Conservation (phyloP, 2,797 vertebrate species). For the Taenioides sp. region DNA sequence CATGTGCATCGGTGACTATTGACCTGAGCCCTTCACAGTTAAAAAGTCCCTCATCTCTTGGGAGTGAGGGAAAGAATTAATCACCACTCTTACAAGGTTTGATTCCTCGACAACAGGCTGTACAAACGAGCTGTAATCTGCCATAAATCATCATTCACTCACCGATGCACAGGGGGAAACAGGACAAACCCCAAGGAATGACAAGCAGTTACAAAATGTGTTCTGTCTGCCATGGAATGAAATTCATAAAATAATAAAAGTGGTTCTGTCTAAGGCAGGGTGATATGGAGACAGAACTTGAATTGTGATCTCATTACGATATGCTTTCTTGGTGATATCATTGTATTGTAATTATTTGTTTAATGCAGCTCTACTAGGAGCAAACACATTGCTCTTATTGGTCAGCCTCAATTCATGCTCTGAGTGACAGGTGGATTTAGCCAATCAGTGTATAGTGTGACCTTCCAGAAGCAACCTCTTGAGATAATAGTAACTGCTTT, state of each 20-base stretch:
- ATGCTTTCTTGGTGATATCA: no score
- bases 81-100: slow-evolving; percentile 40
- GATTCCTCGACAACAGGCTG: slow-evolving; percentile 6
- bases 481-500: no score
- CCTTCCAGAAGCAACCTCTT: no score
- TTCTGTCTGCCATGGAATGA: background rate
- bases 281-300: no score
- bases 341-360: no score
- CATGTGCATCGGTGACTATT: slow-evolving; percentile 46
- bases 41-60: slow-evolving; percentile 21
- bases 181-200: background rate
- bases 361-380: no score
- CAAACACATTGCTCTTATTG: no score
- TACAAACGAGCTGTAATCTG: slow-evolving; percentile 9
- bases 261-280: no score
- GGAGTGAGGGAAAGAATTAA: slow-evolving; percentile 37
- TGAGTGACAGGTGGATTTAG: no score
- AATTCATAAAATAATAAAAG: background rate
- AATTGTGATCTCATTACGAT: no score
- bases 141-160: slow-evolving; percentile 24
- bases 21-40: slow-evolving; percentile 47
- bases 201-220: background rate
- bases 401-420: no score
- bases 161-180: background rate
- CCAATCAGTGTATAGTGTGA: no score